phyloP scores from a whole-genome alignment of 2,113 vertebrate genomes.

The Gallinago paraguaiae region DNA sequence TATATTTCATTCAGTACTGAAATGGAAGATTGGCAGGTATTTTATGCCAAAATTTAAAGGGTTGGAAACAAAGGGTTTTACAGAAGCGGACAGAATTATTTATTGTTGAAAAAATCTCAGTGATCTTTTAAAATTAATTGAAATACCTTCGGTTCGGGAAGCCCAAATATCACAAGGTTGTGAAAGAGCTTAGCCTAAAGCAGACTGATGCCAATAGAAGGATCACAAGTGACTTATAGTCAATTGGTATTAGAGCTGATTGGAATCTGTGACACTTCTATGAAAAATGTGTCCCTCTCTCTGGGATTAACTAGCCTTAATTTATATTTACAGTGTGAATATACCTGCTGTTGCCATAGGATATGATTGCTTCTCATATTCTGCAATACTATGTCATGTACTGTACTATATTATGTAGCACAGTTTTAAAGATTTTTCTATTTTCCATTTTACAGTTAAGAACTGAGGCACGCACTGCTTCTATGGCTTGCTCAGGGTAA shows the following conservation, averaged over 20 bases:
- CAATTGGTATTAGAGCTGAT: conserved; percentile 43
- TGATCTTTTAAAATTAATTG: conserved; percentile 57
- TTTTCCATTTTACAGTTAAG: conserved; percentile 37
- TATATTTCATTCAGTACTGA: background rate
- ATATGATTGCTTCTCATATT: conserved; percentile 26
- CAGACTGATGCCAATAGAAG: conserved; percentile 34
- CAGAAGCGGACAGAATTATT: background rate
- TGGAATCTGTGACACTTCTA: conserved; percentile 45
- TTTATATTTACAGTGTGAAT: conserved; percentile 53
- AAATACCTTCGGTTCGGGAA: conserved; percentile 30
- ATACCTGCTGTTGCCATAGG: conserved; percentile 19
- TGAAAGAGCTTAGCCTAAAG: conserved; percentile 47
- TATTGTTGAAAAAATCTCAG: background rate
- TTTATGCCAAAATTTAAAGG: conserved; percentile 4
- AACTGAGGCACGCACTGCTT: background rate
- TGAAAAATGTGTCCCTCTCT: conserved; percentile 28
- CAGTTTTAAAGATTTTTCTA: conserved; percentile 51
- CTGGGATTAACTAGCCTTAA: conserved; percentile 42
- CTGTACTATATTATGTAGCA: background rate
- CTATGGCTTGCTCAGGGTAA: conserved; percentile 14
- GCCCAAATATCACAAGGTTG: conserved; percentile 20
- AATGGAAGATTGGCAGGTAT: background rate
- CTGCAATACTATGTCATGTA: background rate
- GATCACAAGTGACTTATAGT: conserved; percentile 54
- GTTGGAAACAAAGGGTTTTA: conserved; percentile 38